Evolutionary conservation across 2,113 vertebrate genomes (phyloP).

Genomic region (Sturnus vulgaris): DNA sequence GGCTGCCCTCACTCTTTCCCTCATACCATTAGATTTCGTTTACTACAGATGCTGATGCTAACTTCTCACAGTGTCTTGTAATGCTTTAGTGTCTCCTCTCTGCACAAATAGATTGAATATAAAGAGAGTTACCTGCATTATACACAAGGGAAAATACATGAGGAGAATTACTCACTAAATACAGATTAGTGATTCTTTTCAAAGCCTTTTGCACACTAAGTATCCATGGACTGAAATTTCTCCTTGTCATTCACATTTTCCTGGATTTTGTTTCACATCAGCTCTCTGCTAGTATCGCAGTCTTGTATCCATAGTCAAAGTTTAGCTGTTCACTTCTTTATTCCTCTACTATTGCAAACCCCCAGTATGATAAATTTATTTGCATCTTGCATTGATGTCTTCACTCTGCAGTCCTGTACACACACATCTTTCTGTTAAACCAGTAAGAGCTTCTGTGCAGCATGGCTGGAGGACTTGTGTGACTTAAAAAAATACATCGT

Average conservation of each 20-base stretch:
- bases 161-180: neutral
- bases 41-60: neutral
- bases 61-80: neutral
- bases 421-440: neutral
- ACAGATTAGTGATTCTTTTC: neutral
- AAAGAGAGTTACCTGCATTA: neutral
- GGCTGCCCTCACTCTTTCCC: neutral
- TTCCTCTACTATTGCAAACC: neutral
- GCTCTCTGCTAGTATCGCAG: neutral
- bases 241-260: neutral
- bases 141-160: neutral
- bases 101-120: neutral
- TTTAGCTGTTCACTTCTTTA: neutral
- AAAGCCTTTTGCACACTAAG: neutral
- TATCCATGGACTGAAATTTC: neutral
- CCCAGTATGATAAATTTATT: neutral
- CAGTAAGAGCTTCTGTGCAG: neutral
- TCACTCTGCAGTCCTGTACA: neutral
- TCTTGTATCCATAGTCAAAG: neutral
- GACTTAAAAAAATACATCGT: neutral
- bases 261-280: neutral
- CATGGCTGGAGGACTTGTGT: accelerated
- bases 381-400: neutral
- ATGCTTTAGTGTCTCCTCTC: neutral
- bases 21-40: neutral